Percentiles rank a stretch among this genome's conserved stretches.
These are phyloP conservation scores for Geopemphigus sp. DNA, from an alignment of 1,140 invertebrate genomes.

Conservation along the genomic window DNA sequence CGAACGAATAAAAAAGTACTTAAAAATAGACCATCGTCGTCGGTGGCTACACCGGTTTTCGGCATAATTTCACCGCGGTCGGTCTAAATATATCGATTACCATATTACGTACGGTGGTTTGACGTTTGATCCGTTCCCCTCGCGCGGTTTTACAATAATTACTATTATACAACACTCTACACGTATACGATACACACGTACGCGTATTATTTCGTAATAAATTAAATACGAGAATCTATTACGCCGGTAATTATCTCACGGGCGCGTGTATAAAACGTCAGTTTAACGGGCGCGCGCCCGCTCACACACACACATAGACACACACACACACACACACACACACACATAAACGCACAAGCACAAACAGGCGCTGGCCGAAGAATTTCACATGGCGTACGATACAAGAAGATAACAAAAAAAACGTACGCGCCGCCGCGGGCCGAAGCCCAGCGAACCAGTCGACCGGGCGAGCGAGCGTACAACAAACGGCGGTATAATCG, in stretches of 20 bases:
- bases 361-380: too few relatives aligned
- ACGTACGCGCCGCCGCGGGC: too few relatives aligned
- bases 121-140: not conserved
- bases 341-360: not conserved
- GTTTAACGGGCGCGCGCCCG: not conserved
- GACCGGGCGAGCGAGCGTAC: not conserved
- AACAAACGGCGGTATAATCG: too few relatives aligned
- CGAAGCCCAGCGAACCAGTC: not conserved
- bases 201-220: slow-evolving; percentile 4
- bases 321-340: too few relatives aligned
- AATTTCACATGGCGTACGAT: too few relatives aligned
- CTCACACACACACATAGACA: too few relatives aligned
- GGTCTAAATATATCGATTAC: slow-evolving; percentile 10
- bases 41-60: not conserved
- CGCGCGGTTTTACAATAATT: not conserved
- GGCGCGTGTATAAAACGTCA: not conserved
- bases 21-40: too few relatives aligned
- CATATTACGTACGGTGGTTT: slow-evolving; percentile 22
- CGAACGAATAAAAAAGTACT: too few relatives aligned
- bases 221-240: slow-evolving; percentile 10
- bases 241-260: slow-evolving; percentile 3
- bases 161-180: too few relatives aligned
- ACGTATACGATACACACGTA: too few relatives aligned
- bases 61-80: not conserved
- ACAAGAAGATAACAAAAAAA: too few relatives aligned